phyloP scores from a whole-genome alignment of 2,888 invertebrate species.

The Macrophya alboannulata region DNA sequence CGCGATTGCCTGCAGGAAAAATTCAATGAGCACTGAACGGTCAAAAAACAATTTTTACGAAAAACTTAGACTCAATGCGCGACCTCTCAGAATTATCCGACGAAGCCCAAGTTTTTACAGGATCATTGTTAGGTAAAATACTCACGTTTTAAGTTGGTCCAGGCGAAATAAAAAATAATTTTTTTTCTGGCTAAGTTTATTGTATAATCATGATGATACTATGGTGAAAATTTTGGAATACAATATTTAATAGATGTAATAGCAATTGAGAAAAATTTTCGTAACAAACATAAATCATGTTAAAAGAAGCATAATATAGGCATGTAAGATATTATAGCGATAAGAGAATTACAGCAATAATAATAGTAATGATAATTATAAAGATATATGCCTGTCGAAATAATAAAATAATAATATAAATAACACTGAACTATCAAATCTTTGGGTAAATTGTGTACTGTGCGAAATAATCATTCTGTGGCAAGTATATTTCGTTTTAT shows the following conservation, averaged over 20 bases:
- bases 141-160: too few species aligned
- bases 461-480: constrained; percentile 17
- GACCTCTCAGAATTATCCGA: too few species aligned
- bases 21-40: too few species aligned
- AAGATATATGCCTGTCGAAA: not conserved
- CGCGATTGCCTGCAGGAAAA: too few species aligned
- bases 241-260: not conserved
- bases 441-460: constrained; percentile 38
- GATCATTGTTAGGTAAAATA: too few species aligned
- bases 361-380: not conserved
- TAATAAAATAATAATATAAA: not conserved
- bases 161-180: too few species aligned
- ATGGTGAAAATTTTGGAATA: not conserved
- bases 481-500: not conserved
- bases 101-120: too few species aligned
- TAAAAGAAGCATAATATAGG: not conserved
- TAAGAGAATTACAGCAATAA: not conserved
- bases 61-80: too few species aligned
- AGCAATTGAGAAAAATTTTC: not conserved
- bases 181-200: too few species aligned
- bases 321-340: not conserved
- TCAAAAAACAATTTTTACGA: too few species aligned
- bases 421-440: constrained; percentile 30
- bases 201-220: not conserved
- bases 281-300: not conserved